A percentile compares a stretch with the other conserved stretches of the same genome.
Evolutionary conservation across 2,113 vertebrate species (phyloP).

Genomic region (Cepphus grylle): DNA sequence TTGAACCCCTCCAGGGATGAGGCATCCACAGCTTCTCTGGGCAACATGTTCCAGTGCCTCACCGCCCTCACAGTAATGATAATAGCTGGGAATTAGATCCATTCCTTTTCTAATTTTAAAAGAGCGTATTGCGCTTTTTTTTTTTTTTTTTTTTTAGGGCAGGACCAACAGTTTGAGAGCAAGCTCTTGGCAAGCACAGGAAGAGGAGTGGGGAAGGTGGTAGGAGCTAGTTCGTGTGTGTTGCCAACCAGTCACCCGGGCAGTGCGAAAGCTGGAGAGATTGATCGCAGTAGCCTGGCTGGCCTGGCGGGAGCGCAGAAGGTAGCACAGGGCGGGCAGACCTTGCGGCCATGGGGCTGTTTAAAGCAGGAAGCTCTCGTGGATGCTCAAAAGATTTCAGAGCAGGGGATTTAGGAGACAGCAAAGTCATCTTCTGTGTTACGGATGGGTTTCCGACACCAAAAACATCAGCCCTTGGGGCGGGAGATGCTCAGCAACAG

Average conservation of each 20-base stretch:
- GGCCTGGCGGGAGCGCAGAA: neutral
- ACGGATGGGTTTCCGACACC: neutral
- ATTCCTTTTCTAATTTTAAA: neutral
- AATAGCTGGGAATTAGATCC: neutral
- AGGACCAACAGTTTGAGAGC: neutral
- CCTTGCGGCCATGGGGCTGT: neutral
- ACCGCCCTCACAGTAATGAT: neutral
- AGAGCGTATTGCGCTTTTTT: neutral
- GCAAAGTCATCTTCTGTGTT: neutral
- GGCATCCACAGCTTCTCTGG: neutral
- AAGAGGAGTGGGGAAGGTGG: neutral
- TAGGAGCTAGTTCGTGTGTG: accelerated
- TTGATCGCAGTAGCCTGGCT: accelerated
- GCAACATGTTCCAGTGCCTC: neutral
- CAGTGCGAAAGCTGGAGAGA: neutral
- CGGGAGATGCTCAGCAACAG: neutral
- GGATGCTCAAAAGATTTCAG: neutral
- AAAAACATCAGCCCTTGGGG: neutral
- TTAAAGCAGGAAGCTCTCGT: neutral
- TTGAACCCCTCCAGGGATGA: neutral
- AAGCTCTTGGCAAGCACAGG: neutral
- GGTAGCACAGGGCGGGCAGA: neutral
- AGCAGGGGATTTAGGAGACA: neutral
- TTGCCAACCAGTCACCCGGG: neutral
- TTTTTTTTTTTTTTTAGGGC: neutral